Evolutionary conservation across 1,140 invertebrate species (phyloP).

Genomic region (Cecropterus lyciades): DNA sequence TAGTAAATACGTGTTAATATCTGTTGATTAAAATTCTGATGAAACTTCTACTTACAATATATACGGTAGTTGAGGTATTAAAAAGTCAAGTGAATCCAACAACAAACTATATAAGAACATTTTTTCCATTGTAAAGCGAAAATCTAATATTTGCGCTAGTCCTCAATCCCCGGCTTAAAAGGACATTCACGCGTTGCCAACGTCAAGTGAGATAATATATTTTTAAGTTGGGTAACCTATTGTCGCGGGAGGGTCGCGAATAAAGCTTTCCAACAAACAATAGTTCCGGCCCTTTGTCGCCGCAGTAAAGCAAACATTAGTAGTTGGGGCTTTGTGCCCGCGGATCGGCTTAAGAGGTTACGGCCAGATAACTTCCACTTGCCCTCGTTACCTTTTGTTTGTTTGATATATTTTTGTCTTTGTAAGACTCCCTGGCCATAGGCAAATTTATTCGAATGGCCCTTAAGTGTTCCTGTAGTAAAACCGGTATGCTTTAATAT

Average conservation of each 20-base stretch:
- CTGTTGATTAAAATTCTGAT: no score
- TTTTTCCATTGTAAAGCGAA: constrained; percentile 10
- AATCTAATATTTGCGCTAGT: constrained; percentile 11
- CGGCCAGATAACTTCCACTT: constrained; percentile 73
- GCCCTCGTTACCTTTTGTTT: constrained; percentile 75
- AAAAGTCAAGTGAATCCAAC: no score
- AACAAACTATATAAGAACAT: no score
- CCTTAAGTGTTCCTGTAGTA: constrained; percentile 11
- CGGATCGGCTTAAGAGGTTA: constrained; percentile 69
- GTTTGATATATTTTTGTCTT: constrained; percentile 72
- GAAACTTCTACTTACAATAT: no score
- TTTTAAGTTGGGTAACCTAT: constrained; percentile 84
- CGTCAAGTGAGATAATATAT: constrained; percentile 77
- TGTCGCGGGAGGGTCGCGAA: constrained; percentile 79
- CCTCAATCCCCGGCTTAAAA: constrained; percentile 24
- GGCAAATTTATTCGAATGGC: constrained; percentile 32
- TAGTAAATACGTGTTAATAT: no score
- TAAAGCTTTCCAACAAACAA: constrained; percentile 84
- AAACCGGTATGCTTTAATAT: background rate
- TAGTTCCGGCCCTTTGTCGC: constrained; percentile 83
- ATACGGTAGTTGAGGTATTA: no score
- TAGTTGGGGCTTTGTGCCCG: constrained; percentile 75
- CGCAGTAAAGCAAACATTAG: constrained; percentile 81
- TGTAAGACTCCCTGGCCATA: constrained; percentile 45
- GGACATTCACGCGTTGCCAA: constrained; percentile 58